Evolutionary conservation across 2,888 invertebrate genomes (phyloP).

Genomic region (Hypena proboscidalis): DNA sequence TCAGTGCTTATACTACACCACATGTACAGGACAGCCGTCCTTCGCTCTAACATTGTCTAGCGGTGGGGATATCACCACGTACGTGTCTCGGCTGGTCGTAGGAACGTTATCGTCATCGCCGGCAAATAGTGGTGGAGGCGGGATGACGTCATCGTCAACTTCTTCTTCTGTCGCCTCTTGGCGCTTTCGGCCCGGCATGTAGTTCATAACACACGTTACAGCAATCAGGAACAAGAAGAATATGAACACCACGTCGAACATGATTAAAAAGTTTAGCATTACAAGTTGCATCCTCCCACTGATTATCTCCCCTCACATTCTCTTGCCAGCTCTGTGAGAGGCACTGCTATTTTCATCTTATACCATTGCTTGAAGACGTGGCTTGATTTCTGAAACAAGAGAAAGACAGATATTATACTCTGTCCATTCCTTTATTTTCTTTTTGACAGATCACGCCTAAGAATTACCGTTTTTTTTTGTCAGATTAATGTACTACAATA

Average conservation of each 20-base stretch:
- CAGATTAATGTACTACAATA: too few relatives aligned
- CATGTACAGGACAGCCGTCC: constrained; percentile 80
- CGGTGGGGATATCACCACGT: constrained; percentile 80
- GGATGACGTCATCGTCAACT: constrained; percentile 79
- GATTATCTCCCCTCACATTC: constrained; percentile 67
- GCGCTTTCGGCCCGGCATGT: constrained; percentile 87
- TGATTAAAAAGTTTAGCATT: constrained; percentile 94
- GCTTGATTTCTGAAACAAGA: constrained; percentile 47
- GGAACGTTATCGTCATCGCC: constrained; percentile 65
- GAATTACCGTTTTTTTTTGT: too few relatives aligned
- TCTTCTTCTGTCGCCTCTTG: constrained; percentile 81
- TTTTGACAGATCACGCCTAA: too few relatives aligned
- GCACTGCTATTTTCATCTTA: constrained; percentile 37
- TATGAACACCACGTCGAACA: constrained; percentile 95
- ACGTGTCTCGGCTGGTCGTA: constrained; percentile 73
- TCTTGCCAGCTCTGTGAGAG: constrained; percentile 43
- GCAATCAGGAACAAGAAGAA: constrained; percentile 94
- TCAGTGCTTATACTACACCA: constrained; percentile 80
- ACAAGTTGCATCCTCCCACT: constrained; percentile 91
- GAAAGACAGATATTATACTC: constrained; percentile 1
- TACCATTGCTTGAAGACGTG: constrained; percentile 19
- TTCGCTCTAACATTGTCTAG: constrained; percentile 70
- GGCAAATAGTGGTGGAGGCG: constrained; percentile 79
- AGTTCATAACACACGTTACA: constrained; percentile 93
- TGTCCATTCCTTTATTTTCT: too few relatives aligned